A percentile compares a stretch with the other conserved stretches of the same genome.
Conservation (phyloP, 2,888 invertebrate species). For the Escarpia spicata region DNA sequence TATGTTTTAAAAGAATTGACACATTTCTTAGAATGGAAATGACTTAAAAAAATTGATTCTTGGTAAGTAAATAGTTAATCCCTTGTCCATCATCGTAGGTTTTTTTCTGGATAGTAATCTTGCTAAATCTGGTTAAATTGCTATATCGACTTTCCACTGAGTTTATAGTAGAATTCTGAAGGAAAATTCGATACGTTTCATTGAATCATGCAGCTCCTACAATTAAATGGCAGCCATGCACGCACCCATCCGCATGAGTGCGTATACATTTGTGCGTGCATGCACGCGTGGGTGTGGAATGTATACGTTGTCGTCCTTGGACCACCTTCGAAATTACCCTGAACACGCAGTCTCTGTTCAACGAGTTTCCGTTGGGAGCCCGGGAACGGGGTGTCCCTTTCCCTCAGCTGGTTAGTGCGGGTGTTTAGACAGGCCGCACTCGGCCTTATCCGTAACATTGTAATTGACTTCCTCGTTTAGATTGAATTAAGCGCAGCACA, state of each 20-base stretch:
- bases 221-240: neutral
- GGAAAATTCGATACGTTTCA: too few species aligned
- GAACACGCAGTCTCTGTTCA: neutral
- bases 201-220: too few species aligned
- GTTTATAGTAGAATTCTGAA: too few species aligned
- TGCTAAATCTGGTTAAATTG: too few species aligned
- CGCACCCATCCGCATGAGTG: neutral
- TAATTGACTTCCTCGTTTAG: constrained; percentile 11
- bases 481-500: neutral
- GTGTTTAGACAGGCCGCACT: neutral
- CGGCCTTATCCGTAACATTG: neutral
- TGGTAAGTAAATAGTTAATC: too few species aligned
- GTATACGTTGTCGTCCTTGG: neutral
- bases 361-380: neutral
- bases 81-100: too few species aligned
- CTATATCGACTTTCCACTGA: too few species aligned
- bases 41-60: too few species aligned
- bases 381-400: neutral
- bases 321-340: neutral
- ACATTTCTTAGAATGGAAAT: too few species aligned
- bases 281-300: neutral
- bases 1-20: too few species aligned
- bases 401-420: neutral
- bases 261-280: neutral
- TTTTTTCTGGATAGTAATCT: too few species aligned